A percentile compares a stretch with the other conserved stretches of the same genome.
These are phyloP conservation scores for Puntigrus tetrazona DNA, from an alignment of 2,113 vertebrate species.

Conservation along the genomic window DNA sequence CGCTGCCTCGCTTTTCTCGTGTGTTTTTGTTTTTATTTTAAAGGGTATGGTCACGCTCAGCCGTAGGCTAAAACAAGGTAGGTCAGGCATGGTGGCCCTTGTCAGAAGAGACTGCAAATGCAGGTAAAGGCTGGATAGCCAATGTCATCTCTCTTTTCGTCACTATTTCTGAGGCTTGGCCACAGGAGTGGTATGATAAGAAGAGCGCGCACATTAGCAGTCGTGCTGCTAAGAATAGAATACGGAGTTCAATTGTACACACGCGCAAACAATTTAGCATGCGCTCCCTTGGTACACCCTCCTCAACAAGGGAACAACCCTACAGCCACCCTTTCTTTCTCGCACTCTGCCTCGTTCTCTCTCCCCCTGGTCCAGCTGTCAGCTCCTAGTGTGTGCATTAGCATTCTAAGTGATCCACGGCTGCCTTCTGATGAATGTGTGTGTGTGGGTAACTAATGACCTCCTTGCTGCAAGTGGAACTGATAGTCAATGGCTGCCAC, in stretches of 20 bases:
- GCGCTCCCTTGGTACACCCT: conserved; percentile 52
- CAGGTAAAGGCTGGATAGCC: conserved; percentile 85
- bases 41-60: conserved; percentile 82
- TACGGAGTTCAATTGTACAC: conserved; percentile 56
- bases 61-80: conserved; percentile 87
- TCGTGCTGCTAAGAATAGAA: neutral
- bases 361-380: conserved; percentile 80
- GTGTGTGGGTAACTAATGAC: conserved; percentile 83
- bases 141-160: conserved; percentile 91
- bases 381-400: conserved; percentile 87
- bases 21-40: conserved; percentile 70
- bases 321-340: conserved; percentile 75
- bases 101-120: conserved; percentile 84
- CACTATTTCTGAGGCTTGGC: conserved; percentile 69
- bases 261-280: conserved; percentile 50
- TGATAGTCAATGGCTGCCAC: conserved; percentile 72
- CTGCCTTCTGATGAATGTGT: conserved; percentile 82
- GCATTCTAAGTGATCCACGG: conserved; percentile 89
- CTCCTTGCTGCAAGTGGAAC: conserved; percentile 80
- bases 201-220: neutral
- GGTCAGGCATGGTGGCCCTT: conserved; percentile 86
- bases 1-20: conserved; percentile 22
- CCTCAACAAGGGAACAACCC: conserved; percentile 75
- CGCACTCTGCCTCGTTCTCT: conserved; percentile 61
- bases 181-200: conserved; percentile 59